phyloP scores from a whole-genome alignment of 35 echinoderm and acorn worm genomes.

The Amphiura filiformis region DNA sequence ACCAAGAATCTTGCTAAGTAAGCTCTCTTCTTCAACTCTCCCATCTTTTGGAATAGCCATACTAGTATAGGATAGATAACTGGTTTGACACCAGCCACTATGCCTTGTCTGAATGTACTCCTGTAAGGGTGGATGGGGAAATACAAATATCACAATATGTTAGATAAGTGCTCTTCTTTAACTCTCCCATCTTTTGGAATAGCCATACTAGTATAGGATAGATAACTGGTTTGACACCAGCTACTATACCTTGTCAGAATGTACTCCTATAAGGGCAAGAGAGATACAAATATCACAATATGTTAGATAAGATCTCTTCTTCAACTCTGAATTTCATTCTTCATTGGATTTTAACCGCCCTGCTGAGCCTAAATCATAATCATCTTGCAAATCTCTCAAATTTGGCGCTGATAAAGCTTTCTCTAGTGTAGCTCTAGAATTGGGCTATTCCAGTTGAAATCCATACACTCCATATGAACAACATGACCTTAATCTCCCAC shows the following conservation, averaged over 20 bases:
- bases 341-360: neutral
- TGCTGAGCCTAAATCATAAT: neutral
- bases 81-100: slow-evolving; percentile 80
- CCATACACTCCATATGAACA: too few species aligned
- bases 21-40: slow-evolving; percentile 90
- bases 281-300: neutral
- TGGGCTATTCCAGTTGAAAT: too few species aligned
- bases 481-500: too few species aligned
- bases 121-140: slow-evolving; percentile 9
- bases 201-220: slow-evolving; percentile 90
- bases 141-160: neutral
- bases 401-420: too few species aligned
- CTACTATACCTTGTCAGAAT: slow-evolving; percentile 82
- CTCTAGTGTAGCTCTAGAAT: too few species aligned
- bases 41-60: slow-evolving; percentile 94
- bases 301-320: slow-evolving; percentile 90
- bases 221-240: slow-evolving; percentile 81
- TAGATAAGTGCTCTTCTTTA: slow-evolving; percentile 94
- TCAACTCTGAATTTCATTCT: slow-evolving; percentile 60
- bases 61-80: slow-evolving; percentile 84
- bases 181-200: slow-evolving; percentile 85
- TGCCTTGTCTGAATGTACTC: slow-evolving; percentile 73
- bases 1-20: slow-evolving; percentile 86
- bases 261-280: slow-evolving; percentile 35
- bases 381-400: too few species aligned